Evolutionary conservation across 2,113 vertebrate genomes (phyloP), one percentile per base, ranked within the genome.

Genomic region (Micromys minutus): DNA sequence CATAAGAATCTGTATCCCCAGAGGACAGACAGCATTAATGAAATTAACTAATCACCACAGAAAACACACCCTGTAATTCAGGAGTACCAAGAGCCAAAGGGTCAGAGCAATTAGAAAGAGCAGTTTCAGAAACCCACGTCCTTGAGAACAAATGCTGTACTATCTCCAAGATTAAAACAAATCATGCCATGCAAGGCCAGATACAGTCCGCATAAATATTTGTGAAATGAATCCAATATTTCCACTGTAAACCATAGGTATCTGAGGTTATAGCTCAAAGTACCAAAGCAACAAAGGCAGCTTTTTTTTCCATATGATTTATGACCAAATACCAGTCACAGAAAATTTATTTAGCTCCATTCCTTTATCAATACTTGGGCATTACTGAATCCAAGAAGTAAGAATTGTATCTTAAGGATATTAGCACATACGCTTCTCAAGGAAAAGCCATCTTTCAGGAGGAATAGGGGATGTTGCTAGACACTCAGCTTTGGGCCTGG

Each of bases 191-290:
- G 1, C 50, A 93, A 86, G 47, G 87, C 90, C 67, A 34, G 17
- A 2, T 91, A 15, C 34, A 87, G 72, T 86, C 61, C 86, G 93
- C 87, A 94, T 52, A 91, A 90, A 85, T 93, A 96, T 86, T 77
- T 96, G 90, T 85, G 61, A 59, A 92, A 96, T 97, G 87, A 91
- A 91, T 65, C 63, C 45, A 76, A 1, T 72, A 88, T 94, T 91
- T 80, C 90, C 71, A 92, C 24, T 93, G 77, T 91, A 63, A 76
- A 89, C 39, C 26, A 80, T 71, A 88, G 75, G 63, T 90, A 16
- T 67, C 21, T 91, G 42, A 55, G 17, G 67, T 88, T 90, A 95
- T 19, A 92, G 29, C 94, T 91, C 71, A 67, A 86, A 94, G 85
- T 95, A 96, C 39, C 39, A 47, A 94, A 81, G 72, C 59, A 89